Conservation (phyloP, 2,797 vertebrate species). For the Hoplostethus mediterraneus region DNA sequence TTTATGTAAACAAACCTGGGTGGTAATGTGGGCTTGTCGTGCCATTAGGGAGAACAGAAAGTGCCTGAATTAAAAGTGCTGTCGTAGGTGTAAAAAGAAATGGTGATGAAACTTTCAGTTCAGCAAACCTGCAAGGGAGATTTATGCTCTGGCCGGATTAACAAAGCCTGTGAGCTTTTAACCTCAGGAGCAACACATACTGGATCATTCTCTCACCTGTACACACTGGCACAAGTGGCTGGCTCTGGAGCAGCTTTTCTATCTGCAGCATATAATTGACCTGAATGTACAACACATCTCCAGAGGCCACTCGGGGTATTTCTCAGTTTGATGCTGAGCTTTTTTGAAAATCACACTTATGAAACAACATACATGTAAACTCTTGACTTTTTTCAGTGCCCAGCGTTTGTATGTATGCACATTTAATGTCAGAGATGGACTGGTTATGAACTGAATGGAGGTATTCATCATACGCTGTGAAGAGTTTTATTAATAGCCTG, state of each 20-base stretch:
- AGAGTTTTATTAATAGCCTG: no score
- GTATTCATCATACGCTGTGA: neutral
- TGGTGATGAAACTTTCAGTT: slow-evolving; percentile 45
- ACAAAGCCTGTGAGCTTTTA: slow-evolving; percentile 24
- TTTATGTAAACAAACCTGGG: slow-evolving; percentile 76
- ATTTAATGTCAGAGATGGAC: neutral
- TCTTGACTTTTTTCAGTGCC: neutral
- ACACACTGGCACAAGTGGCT: neutral
- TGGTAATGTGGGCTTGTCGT: slow-evolving; percentile 61
- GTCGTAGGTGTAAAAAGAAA: slow-evolving; percentile 46
- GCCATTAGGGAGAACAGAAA: slow-evolving; percentile 56
- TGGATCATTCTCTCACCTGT: slow-evolving; percentile 1
- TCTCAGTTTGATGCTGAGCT: neutral
- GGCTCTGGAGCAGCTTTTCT: neutral
- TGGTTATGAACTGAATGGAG: neutral
- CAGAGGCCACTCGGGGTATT: neutral
- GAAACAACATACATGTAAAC: neutral
- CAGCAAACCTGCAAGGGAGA: slow-evolving; percentile 32
- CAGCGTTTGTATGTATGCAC: neutral
- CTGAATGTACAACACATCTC: neutral
- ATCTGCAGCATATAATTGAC: neutral
- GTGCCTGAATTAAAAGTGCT: slow-evolving; percentile 54
- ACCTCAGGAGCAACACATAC: slow-evolving; percentile 15
- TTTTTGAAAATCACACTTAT: neutral
- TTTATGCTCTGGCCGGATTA: slow-evolving; percentile 29